Percentiles rank a stretch among this genome's conserved stretches.
Conservation (phyloP, 1,140 invertebrate genomes). For the Drosophila melanica region DNA sequence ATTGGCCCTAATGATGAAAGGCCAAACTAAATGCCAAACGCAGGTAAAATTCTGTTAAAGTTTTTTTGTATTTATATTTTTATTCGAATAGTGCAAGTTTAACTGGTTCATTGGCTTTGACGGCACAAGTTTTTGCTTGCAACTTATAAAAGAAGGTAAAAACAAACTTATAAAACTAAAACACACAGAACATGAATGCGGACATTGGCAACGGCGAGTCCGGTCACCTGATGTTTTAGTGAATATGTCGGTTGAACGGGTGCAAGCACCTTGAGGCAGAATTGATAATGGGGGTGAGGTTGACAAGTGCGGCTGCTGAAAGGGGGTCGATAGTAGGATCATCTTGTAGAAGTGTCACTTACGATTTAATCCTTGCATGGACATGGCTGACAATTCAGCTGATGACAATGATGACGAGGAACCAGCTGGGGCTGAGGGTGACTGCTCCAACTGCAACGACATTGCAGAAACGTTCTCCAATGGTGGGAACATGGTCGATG, state of each 20-base stretch:
- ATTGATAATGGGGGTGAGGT: background rate
- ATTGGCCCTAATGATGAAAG: too few species aligned
- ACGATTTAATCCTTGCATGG: slow-evolving; percentile 83
- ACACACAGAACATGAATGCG: background rate
- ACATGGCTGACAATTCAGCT: slow-evolving; percentile 72
- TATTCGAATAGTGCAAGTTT: slow-evolving; percentile 26
- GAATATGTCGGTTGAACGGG: too few species aligned
- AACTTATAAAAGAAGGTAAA: slow-evolving; percentile 21
- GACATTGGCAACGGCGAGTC: slow-evolving; percentile 9
- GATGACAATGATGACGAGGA: slow-evolving; percentile 46
- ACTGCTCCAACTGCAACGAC: slow-evolving; percentile 43
- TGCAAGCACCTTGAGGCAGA: too few species aligned
- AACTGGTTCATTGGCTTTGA: slow-evolving; percentile 61
- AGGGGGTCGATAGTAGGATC: slow-evolving; percentile 1
- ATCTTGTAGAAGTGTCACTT: slow-evolving; percentile 67
- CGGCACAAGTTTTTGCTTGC: slow-evolving; percentile 45
- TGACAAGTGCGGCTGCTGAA: background rate
- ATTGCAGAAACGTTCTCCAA: slow-evolving; percentile 55
- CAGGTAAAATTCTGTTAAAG: slow-evolving; percentile 54
- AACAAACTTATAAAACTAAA: slow-evolving; percentile 62
- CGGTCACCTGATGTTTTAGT: too few species aligned
- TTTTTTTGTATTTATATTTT: slow-evolving; percentile 1
- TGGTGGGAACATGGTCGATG: slow-evolving; percentile 83
- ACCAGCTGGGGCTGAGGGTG: slow-evolving; percentile 2
- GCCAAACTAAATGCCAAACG: background rate